Evolutionary conservation across 2,113 vertebrate species (phyloP).

Genomic region (Tichodroma muraria): DNA sequence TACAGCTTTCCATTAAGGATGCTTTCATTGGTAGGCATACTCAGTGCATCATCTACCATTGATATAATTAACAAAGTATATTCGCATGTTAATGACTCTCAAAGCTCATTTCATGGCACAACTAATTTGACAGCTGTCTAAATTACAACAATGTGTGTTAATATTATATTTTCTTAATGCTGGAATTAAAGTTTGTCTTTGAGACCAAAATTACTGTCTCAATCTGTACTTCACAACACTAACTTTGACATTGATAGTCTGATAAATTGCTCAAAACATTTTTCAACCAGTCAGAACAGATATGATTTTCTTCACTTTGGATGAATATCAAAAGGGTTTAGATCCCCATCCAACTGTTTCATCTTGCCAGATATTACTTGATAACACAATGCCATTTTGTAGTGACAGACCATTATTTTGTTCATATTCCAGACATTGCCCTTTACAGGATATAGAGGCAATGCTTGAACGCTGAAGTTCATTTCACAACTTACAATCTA

Average conservation of each 20-base stretch:
- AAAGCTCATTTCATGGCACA: slow-evolving; percentile 27
- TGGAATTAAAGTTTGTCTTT: slow-evolving; percentile 26
- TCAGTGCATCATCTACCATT: neutral
- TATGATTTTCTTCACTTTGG: slow-evolving; percentile 63
- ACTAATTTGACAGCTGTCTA: slow-evolving; percentile 40
- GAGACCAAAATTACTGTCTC: slow-evolving; percentile 41
- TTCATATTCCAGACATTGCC: slow-evolving; percentile 48
- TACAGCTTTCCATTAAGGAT: neutral
- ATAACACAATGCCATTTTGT: slow-evolving; percentile 47
- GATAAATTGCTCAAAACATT: slow-evolving; percentile 57
- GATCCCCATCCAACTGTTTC: neutral
- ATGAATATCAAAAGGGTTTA: slow-evolving; percentile 45
- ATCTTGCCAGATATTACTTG: slow-evolving; percentile 51
- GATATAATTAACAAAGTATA: slow-evolving; percentile 13
- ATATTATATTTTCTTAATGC: slow-evolving; percentile 45
- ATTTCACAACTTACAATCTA: neutral
- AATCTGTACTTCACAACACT: slow-evolving; percentile 3
- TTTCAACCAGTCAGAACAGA: slow-evolving; percentile 55
- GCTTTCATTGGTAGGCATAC: neutral
- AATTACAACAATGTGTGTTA: slow-evolving; percentile 33
- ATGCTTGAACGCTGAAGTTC: neutral
- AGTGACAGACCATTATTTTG: slow-evolving; percentile 60
- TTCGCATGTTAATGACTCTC: neutral
- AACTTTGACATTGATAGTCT: slow-evolving; percentile 26
- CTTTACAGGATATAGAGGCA: slow-evolving; percentile 30